Percentiles rank a stretch among this genome's conserved stretches.
These are phyloP conservation scores for Orientallactaga bullata DNA, from an alignment of 2,113 vertebrate genomes.

Conservation along the genomic window DNA sequence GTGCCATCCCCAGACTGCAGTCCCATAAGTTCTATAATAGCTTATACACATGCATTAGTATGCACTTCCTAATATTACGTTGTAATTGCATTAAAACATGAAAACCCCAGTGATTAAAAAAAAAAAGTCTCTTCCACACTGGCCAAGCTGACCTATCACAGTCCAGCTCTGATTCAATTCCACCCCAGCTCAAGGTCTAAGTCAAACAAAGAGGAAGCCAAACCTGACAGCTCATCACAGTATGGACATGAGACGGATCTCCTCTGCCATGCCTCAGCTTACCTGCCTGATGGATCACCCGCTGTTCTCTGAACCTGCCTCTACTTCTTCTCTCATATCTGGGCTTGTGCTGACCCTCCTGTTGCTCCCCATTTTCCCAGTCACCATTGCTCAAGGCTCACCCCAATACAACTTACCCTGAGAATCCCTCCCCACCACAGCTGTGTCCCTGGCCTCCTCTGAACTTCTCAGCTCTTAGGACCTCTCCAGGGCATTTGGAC, in stretches of 20 bases:
- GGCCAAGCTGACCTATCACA: too few relatives aligned
- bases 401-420: not conserved
- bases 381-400: not conserved
- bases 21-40: rapidly evolving
- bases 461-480: not conserved
- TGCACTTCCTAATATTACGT: not conserved
- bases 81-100: not conserved
- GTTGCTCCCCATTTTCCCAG: not conserved
- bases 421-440: not conserved
- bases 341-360: too few relatives aligned
- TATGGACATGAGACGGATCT: not conserved
- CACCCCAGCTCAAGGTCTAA: not conserved
- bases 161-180: not conserved
- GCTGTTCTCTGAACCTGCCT: not conserved
- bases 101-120: not conserved
- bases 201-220: not conserved
- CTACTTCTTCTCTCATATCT: not conserved
- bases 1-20: not conserved
- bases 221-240: not conserved
- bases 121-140: not conserved
- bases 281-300: not conserved
- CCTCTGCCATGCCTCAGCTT: not conserved
- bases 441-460: not conserved
- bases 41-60: not conserved
- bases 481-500: rapidly evolving